Conservation (phyloP, 92 coral and sea anemone genomes). For the Epizoanthus scotinus region DNA sequence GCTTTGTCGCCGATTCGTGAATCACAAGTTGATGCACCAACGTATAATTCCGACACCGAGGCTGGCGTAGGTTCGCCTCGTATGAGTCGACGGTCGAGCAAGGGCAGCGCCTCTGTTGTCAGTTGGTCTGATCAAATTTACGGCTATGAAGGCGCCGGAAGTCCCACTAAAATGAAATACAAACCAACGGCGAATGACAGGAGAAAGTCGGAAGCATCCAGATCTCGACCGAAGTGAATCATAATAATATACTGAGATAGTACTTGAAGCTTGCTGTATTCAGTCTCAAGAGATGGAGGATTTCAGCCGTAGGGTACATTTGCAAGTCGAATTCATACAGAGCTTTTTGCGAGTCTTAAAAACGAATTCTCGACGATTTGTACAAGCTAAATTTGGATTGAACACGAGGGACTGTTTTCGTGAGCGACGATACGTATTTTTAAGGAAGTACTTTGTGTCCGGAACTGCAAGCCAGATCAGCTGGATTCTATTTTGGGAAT, state of each 20-base stretch:
- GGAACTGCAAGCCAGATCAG: conserved; percentile 22
- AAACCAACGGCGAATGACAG: conserved; percentile 61
- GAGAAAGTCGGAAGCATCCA: conserved; percentile 72
- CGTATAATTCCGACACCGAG: conserved; percentile 70
- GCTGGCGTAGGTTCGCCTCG: conserved; percentile 66
- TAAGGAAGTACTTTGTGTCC: conserved; percentile 18
- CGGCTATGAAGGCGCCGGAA: conserved; percentile 66
- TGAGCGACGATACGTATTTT: conserved; percentile 8
- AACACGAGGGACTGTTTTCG: background rate
- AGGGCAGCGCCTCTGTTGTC: conserved; percentile 85
- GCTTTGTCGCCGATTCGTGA: conserved; percentile 97
- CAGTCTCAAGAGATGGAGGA: background rate
- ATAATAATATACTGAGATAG: background rate
- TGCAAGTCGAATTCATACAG: background rate
- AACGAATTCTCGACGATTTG: background rate
- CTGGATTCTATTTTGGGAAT: conserved; percentile 33
- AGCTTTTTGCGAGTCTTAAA: background rate
- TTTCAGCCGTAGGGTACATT: background rate
- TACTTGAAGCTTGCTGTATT: conserved; percentile 35
- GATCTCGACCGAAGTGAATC: conserved; percentile 73
- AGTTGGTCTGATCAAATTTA: conserved; percentile 99
- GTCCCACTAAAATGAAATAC: conserved; percentile 81
- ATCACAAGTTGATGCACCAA: conserved; percentile 51
- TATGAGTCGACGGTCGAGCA: conserved; percentile 72
- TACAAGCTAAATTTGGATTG: background rate